phyloP scores from a whole-genome alignment of 2,113 vertebrate genomes.

The Marmota monax region DNA sequence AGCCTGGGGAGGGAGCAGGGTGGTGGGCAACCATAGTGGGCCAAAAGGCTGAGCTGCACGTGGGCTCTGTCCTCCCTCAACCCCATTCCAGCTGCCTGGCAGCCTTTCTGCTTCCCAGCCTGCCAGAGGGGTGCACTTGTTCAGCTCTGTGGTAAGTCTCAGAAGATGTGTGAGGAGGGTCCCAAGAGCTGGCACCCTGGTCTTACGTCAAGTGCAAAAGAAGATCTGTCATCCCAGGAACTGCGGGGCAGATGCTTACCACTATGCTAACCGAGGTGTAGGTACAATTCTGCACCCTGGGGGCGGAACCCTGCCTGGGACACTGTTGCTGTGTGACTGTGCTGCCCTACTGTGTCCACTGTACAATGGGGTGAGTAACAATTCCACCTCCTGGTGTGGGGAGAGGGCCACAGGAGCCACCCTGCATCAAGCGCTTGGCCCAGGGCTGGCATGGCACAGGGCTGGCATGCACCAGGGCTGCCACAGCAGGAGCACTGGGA shows the following conservation, averaged over 20 bases:
- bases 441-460: neutral
- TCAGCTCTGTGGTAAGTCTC: no score
- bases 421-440: accelerated
- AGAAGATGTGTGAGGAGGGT: neutral
- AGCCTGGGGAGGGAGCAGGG: neutral
- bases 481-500: accelerated
- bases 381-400: neutral
- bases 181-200: neutral
- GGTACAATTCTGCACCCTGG: accelerated
- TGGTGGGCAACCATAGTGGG: no score
- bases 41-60: accelerated
- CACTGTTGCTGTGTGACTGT: neutral
- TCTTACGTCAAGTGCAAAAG: no score
- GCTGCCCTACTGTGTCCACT: neutral
- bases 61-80: neutral
- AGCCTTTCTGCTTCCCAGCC: neutral
- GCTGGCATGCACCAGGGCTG: neutral
- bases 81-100: neutral
- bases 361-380: neutral
- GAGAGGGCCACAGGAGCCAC: neutral
- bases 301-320: neutral
- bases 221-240: neutral
- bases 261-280: accelerated
- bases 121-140: neutral
- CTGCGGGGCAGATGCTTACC: accelerated